Evolutionary conservation across 1,140 invertebrate species (phyloP).

Genomic region (Drosophila equinoxialis): DNA sequence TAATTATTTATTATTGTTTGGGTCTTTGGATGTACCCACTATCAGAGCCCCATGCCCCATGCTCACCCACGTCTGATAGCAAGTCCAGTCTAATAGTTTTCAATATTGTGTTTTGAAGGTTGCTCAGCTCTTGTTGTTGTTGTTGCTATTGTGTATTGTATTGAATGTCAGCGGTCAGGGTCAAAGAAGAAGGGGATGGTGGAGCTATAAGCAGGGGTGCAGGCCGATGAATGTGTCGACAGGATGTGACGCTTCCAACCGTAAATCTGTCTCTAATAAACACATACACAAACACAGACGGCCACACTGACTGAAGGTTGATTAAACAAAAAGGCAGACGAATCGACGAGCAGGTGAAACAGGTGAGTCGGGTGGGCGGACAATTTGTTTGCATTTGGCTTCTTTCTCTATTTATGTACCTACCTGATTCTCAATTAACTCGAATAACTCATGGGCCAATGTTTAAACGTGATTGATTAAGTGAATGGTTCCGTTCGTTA

Average conservation of each 20-base stretch:
- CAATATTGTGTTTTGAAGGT: constrained; percentile 31
- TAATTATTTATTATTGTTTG: constrained; percentile 66
- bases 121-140: constrained; percentile 5
- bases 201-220: not conserved
- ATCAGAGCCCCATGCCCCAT: not conserved
- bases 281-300: constrained; percentile 21
- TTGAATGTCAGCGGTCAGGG: constrained; percentile 61
- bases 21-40: constrained; percentile 20
- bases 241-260: constrained; percentile 67
- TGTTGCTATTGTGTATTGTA: constrained; percentile 22
- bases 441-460: constrained; percentile 31
- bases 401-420: not conserved
- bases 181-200: not conserved
- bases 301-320: constrained; percentile 42
- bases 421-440: constrained; percentile 24
- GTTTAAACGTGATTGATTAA: constrained; percentile 51
- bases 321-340: constrained; percentile 61
- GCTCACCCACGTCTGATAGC: not conserved
- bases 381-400: constrained; percentile 35
- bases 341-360: constrained; percentile 8
- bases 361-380: constrained; percentile 44
- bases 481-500: constrained; percentile 50
- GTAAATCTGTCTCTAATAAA: constrained; percentile 69
- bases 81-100: constrained; percentile 33
- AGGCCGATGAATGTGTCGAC: constrained; percentile 26